Evolutionary conservation across 92 coral and sea anemone genomes (phyloP).

Genomic region (Paramuricea clavata): DNA sequence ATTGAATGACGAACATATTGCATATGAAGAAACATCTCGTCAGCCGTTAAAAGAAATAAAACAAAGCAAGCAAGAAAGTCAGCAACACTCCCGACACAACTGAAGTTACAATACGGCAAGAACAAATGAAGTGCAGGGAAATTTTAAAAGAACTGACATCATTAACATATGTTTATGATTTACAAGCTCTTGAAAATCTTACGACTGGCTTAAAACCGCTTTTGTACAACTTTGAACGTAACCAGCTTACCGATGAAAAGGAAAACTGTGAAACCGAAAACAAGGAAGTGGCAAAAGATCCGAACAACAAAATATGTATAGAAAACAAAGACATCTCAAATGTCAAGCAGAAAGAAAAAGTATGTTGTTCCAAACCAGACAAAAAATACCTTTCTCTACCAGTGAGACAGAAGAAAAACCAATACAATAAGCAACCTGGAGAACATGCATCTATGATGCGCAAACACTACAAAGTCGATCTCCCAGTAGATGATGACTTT

Average conservation of each 20-base stretch:
- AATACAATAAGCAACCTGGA: conserved; percentile 55
- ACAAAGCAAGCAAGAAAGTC: conserved; percentile 3
- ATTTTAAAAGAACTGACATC: conserved; percentile 50
- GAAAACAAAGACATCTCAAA: too few species aligned
- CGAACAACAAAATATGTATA: too few species aligned
- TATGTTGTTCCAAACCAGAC: too few species aligned
- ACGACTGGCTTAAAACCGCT: conserved; percentile 33
- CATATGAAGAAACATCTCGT: not conserved
- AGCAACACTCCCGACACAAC: conserved; percentile 19
- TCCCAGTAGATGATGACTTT: conserved; percentile 60
- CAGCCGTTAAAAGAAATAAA: not conserved
- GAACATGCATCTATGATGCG: conserved; percentile 54
- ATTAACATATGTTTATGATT: conserved; percentile 44
- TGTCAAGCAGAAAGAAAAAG: too few species aligned
- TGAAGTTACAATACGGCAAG: conserved; percentile 41
- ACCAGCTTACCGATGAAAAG: conserved; percentile 58
- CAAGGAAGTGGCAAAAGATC: not conserved
- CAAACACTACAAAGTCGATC: conserved; percentile 50
- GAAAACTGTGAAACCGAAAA: conserved; percentile 8
- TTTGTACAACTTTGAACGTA: conserved; percentile 29
- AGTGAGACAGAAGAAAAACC: conserved; percentile 47
- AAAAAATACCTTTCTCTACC: conserved; percentile 48
- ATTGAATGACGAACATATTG: not conserved
- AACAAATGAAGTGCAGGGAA: conserved; percentile 50
- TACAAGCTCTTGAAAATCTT: conserved; percentile 47